Evolutionary conservation across 2,888 invertebrate species (phyloP), one percentile per base, ranked within the genome.

Genomic region (Apamea monoglypha): DNA sequence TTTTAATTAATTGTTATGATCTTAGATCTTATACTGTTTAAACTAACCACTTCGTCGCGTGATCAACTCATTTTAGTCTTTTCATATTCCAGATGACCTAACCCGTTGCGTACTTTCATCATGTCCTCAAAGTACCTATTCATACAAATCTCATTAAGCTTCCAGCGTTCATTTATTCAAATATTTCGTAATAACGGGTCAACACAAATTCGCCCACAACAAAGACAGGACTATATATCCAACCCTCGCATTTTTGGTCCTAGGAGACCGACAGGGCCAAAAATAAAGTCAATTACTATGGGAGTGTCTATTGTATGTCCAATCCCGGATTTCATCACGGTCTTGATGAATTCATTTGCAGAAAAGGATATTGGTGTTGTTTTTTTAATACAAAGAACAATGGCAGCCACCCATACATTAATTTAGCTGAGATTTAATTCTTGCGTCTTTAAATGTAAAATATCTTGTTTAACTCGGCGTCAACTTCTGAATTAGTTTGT

Each of bases 311-410:
- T 81, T 76, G 61, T 82, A 40, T 47, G 21, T 47, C n/a, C 47
- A 18, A 32, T 77, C 63, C 40, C 32, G 16, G 63, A 40, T 64
- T 64, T 76, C 56, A 82, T 69, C 47, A 69, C 21, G 47, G 61
- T 32, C 83, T 25, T 76, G 61, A 83, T 83, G 63, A 69, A 76
- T 83, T 47, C n/a, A 81, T 81, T 81, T 83, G 56, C 77, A 53
- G 29, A 18, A 29, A 32, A 6, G 12, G 3, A 29, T 61, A n/a
- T 59, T 47, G 21, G 36, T 18, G 21, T 29, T 67, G 14, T 67
- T 59, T 61, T 47, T 29, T 25, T 47, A 36, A 56, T 72, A 73
- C 44, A 16, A 66, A 14, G 36, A n/a, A n/a, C n/a, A n/a, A n/a
- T n/a, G n/a, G n/a, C n/a, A n/a, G n/a, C n/a, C n/a, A n/a, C n/a